Percentiles rank a stretch among this genome's conserved stretches.
phyloP scores from a whole-genome alignment of 2,888 invertebrate species.

The Druceiella hillmani region DNA sequence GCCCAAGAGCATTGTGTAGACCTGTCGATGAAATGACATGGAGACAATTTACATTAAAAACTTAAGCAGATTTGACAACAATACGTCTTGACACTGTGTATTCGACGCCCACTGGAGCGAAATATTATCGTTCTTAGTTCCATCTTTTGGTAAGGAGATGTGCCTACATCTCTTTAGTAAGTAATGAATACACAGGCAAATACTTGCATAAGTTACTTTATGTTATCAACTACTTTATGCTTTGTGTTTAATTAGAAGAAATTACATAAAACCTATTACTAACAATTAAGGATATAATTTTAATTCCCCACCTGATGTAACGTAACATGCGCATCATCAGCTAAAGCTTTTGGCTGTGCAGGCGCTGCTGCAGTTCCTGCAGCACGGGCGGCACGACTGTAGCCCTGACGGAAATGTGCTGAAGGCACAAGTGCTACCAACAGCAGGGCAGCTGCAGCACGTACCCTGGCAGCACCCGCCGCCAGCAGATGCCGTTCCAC shows the following conservation, averaged over 20 bases:
- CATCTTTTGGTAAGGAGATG: too few species aligned
- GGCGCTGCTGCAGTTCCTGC: slow-evolving; percentile 37
- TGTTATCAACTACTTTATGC: background rate
- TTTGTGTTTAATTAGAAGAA: background rate
- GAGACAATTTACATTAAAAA: too few species aligned
- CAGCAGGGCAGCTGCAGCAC: slow-evolving; percentile 81
- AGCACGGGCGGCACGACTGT: slow-evolving; percentile 57
- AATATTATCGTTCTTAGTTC: too few species aligned
- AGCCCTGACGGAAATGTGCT: slow-evolving; percentile 84
- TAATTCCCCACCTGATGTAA: slow-evolving; percentile 43
- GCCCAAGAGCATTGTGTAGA: slow-evolving; percentile 68
- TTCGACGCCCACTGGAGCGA: too few species aligned
- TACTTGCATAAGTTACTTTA: too few species aligned
- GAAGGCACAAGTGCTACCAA: slow-evolving; percentile 88
- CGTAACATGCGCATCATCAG: slow-evolving; percentile 49
- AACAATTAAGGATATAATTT: slow-evolving; percentile 27
- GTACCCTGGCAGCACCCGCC: slow-evolving; percentile 78
- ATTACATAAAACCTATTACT: background rate
- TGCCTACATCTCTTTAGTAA: too few species aligned
- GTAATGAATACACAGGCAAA: too few species aligned
- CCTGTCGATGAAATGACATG: too few species aligned
- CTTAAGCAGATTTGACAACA: too few species aligned
- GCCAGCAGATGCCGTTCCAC: slow-evolving; percentile 83
- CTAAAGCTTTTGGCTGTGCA: slow-evolving; percentile 32
- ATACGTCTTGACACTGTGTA: too few species aligned